Base-by-base conservation (phyloP, 2,797 vertebrate genomes). In the Morelia viridis region DNA sequence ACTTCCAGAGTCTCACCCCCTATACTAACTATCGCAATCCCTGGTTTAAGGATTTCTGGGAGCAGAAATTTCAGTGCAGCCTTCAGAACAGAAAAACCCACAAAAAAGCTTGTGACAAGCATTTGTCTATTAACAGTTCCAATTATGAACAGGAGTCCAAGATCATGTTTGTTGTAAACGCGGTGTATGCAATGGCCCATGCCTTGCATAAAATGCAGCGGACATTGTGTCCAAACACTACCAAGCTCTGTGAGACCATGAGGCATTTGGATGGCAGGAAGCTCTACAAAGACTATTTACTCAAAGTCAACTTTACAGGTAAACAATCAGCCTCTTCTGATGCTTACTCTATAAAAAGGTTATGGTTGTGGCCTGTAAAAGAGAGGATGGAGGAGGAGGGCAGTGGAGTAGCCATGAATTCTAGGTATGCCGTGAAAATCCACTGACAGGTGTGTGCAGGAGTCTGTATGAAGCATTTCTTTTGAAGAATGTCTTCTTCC, bases 111-210 rank as follows among this genome's bases (percentile, higher is more conserved):
- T 99, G 99, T 89, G 98, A 98, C 84, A 98, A 97, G 92, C 98
- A 98, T 93, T 96, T 99, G 95, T 97, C 97, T 35, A 98, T 99
- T 91, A 98, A 99, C 96, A 98, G 98, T 90, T 98, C 96, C 68
- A 98, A 98, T 96, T 99, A 99, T 0, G 99, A 99, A 92, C 99
- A 99, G 12, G 99, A 99, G 96, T 99, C 99, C 92, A 99, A 99
- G 97, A 99, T 99, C 96, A 99, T 99, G 99, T 99, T 99, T 94
- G 99, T 99, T 90, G 98, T 99, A 91, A 99, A 99, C 0, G 99
- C 99, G 0, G 99, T 99, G n/a, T 99, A 99, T 13, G 99, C 98
- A 28, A 99, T 99, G 98, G 99, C 99, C n/a, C 98, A 98, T 0
- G 99, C 99, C 22, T 97, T 99, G 95, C 99, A 99, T 91, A 98